Evolutionary conservation across 2,888 invertebrate genomes (phyloP), one percentile per base, ranked within the genome.

Genomic region (Microctonus aethiopoides): DNA sequence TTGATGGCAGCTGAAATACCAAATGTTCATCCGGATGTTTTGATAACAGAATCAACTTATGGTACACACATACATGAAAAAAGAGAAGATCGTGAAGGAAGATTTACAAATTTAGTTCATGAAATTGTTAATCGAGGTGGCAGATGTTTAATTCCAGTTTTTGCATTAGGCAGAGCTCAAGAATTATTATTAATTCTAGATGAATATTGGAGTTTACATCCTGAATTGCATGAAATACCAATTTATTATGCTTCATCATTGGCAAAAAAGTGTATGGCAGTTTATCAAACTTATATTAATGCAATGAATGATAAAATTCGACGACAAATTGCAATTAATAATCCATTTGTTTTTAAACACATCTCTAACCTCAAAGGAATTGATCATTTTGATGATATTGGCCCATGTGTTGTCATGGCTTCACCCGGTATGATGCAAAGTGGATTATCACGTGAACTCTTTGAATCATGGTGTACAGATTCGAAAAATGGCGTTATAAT

Each of bases 371-470:
- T 97, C 3, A 97, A 97, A 93, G 96, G 98, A 54, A 98, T 99
- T 81, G 99, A 99, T 85, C 98, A 99, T 87, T 99, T 99, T 88
- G 99, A 99, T 80, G 99, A 99, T 87, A 95, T 98, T 68, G 99
- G 99, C 0, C 99, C 99, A 0, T 99, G 99, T 83, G 99, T 99
- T n/a, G 95, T 99, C 29, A 95, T 99, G 95, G 99, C 99, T 1
- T 96, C 97, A 0, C 99, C 99, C 0, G 99, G 99, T 84, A 99
- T 99, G 99, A 96, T 99, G 96, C 99, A 99, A 89, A 98, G 96
- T 80, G 99, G 99, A 0, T 88, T 99, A 24, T 98, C 98, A 0
- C 89, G 99, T 36, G 99, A 99, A 85, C 90, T 99, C 57, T 99
- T 99, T 88, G 99, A 99, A 89, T 95, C 93, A 10, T 99, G 99